Evolutionary conservation across 1,140 invertebrate species (phyloP).

Genomic region (Leptopilina boulardi): DNA sequence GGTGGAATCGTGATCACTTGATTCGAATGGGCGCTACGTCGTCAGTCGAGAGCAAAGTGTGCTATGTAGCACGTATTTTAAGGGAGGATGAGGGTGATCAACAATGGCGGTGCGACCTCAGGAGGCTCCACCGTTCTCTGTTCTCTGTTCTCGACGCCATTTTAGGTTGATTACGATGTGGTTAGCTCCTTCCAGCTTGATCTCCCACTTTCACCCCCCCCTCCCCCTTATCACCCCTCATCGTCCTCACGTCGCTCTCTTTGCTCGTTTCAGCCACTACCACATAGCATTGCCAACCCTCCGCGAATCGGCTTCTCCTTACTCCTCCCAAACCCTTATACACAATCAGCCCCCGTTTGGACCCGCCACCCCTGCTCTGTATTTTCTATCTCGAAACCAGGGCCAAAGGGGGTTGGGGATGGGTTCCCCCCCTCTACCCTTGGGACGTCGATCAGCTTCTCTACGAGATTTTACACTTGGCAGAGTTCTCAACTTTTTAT

Average conservation of each 20-base stretch:
- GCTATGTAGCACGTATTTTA: conserved; percentile 11
- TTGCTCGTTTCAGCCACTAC: conserved; percentile 43
- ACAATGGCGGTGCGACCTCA: conserved; percentile 59
- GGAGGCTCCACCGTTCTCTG: conserved; percentile 55
- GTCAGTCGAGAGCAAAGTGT: conserved; percentile 25
- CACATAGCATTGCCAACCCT: conserved; percentile 34
- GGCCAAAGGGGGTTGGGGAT: neutral
- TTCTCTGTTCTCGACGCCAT: conserved; percentile 69
- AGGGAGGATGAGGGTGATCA: conserved; percentile 46
- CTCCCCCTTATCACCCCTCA: too few species aligned
- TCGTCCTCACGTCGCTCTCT: conserved; percentile 34
- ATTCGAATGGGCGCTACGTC: conserved; percentile 53
- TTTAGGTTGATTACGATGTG: conserved; percentile 74
- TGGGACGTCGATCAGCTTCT: conserved; percentile 33
- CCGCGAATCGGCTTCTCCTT: conserved; percentile 29
- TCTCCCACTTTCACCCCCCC: conserved; percentile 38
- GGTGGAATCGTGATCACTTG: conserved; percentile 47
- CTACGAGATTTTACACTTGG: conserved; percentile 27
- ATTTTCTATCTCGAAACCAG: conserved; percentile 24
- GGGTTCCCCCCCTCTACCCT: neutral
- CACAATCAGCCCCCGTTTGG: conserved; percentile 51
- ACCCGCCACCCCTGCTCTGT: conserved; percentile 18
- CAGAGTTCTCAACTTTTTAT: conserved; percentile 31
- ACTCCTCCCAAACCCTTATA: conserved; percentile 47
- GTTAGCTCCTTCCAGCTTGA: conserved; percentile 69